Evolutionary conservation across 1,140 invertebrate species (phyloP).

Genomic region (Drosophila prosaltans): DNA sequence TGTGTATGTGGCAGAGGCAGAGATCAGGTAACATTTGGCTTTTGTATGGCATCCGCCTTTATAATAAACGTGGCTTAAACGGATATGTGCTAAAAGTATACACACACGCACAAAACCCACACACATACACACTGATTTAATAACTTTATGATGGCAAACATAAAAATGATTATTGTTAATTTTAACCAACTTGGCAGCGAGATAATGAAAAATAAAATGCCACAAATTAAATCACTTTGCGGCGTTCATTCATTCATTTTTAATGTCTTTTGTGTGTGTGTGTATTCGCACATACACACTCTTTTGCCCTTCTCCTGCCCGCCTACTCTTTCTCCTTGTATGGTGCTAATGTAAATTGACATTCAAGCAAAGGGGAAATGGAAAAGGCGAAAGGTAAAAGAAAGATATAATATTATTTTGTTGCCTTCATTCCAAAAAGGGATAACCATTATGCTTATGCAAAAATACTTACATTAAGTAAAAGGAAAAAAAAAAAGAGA

Average conservation of each 20-base stretch:
- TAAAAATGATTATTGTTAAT: slow-evolving; percentile 75
- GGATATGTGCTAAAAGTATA: slow-evolving; percentile 47
- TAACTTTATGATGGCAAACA: slow-evolving; percentile 57
- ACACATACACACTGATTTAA: slow-evolving; percentile 51
- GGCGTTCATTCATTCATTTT: slow-evolving; percentile 41
- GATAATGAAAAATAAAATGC: slow-evolving; percentile 61
- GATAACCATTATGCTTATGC: slow-evolving; percentile 37
- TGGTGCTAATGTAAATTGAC: slow-evolving; percentile 46
- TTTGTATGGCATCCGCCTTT: slow-evolving; percentile 41
- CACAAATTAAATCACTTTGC: slow-evolving; percentile 67
- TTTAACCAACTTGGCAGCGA: slow-evolving; percentile 33
- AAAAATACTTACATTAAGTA: slow-evolving; percentile 33
- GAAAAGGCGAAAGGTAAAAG: slow-evolving; percentile 1
- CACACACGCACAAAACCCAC: slow-evolving; percentile 7
- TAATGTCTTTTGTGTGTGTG: slow-evolving; percentile 41
- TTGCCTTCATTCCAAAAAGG: slow-evolving; percentile 20
- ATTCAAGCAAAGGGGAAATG: slow-evolving; percentile 19
- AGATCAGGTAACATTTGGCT: slow-evolving; percentile 9
- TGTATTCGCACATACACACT: slow-evolving; percentile 39
- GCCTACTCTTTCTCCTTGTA: neutral
- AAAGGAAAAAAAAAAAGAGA: slow-evolving; percentile 10
- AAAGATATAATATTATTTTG: neutral
- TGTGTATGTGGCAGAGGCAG: neutral
- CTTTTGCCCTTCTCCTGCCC: slow-evolving; percentile 32
- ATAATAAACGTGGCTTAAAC: slow-evolving; percentile 61